These are phyloP conservation scores for Caenorhabditis panamensis DNA, from an alignment of 2,888 invertebrate species.

Conservation along the genomic window DNA sequence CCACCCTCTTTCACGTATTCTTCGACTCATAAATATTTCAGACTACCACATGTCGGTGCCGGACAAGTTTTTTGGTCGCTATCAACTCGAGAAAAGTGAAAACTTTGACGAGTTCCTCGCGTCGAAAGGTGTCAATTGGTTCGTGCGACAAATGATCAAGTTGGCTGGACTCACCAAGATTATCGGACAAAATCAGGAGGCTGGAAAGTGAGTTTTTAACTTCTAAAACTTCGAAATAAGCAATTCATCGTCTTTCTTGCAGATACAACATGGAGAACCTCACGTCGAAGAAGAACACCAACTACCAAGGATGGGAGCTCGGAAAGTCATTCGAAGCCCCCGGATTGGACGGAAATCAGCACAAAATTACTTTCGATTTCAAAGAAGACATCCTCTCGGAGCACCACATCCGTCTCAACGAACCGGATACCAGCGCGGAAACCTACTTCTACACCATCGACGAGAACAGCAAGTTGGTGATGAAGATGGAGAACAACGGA, in stretches of 20 bases:
- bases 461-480: slow-evolving; percentile 73
- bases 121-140: slow-evolving; percentile 75
- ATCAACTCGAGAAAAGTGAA: slow-evolving; percentile 77
- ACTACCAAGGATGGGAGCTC: slow-evolving; percentile 74
- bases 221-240: no score
- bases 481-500: slow-evolving; percentile 78
- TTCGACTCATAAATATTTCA: neutral
- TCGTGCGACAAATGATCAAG: slow-evolving; percentile 75
- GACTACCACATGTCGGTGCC: slow-evolving; percentile 53
- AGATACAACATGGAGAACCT: slow-evolving; percentile 75
- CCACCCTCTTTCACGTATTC: no score
- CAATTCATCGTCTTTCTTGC: slow-evolving; percentile 15
- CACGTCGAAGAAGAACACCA: slow-evolving; percentile 77
- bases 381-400: slow-evolving; percentile 73
- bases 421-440: slow-evolving; percentile 76
- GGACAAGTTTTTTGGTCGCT: slow-evolving; percentile 76
- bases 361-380: slow-evolving; percentile 78
- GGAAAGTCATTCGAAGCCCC: slow-evolving; percentile 77
- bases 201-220: neutral
- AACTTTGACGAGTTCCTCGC: slow-evolving; percentile 80
- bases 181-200: slow-evolving; percentile 47
- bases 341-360: slow-evolving; percentile 78
- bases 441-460: slow-evolving; percentile 78
- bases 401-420: slow-evolving; percentile 77
- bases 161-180: slow-evolving; percentile 77